These are phyloP conservation scores for Drosophila planitibia DNA, from an alignment of 2,888 invertebrate species.

Conservation along the genomic window DNA sequence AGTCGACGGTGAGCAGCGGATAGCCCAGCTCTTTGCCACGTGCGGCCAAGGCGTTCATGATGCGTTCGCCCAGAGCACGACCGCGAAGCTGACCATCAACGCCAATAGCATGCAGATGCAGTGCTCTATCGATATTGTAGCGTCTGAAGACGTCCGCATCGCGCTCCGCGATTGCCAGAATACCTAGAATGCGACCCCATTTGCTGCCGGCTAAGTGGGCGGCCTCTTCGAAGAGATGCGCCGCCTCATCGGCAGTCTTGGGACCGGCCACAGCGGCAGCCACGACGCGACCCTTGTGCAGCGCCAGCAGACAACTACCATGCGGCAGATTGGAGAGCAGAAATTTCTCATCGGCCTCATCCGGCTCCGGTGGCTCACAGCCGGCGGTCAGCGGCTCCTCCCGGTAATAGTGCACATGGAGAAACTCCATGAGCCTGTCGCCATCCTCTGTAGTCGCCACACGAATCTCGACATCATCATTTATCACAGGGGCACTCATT, in stretches of 20 bases:
- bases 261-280: constrained; percentile 80
- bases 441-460: constrained; percentile 61
- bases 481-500: constrained; percentile 5
- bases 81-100: constrained; percentile 78
- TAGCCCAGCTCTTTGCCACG: constrained; percentile 65
- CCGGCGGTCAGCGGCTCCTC: constrained; percentile 83
- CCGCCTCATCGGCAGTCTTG: constrained; percentile 66
- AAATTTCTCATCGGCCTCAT: constrained; percentile 75
- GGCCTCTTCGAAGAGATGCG: constrained; percentile 66
- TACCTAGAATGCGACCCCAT: constrained; percentile 75
- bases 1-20: constrained; percentile 77
- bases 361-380: constrained; percentile 70
- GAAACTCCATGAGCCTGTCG: constrained; percentile 73
- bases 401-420: constrained; percentile 76
- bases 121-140: constrained; percentile 64
- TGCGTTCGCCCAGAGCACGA: constrained; percentile 69
- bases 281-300: constrained; percentile 58
- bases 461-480: constrained; percentile 53
- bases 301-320: constrained; percentile 73
- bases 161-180: constrained; percentile 75
- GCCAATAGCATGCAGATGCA: constrained; percentile 81
- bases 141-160: constrained; percentile 75
- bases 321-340: constrained; percentile 70
- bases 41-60: constrained; percentile 65
- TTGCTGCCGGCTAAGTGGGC: constrained; percentile 65